Percentiles rank a stretch among this genome's conserved stretches.
These are phyloP conservation scores for Scatophagus argus DNA, from an alignment of 2,113 vertebrate genomes.

Conservation along the genomic window DNA sequence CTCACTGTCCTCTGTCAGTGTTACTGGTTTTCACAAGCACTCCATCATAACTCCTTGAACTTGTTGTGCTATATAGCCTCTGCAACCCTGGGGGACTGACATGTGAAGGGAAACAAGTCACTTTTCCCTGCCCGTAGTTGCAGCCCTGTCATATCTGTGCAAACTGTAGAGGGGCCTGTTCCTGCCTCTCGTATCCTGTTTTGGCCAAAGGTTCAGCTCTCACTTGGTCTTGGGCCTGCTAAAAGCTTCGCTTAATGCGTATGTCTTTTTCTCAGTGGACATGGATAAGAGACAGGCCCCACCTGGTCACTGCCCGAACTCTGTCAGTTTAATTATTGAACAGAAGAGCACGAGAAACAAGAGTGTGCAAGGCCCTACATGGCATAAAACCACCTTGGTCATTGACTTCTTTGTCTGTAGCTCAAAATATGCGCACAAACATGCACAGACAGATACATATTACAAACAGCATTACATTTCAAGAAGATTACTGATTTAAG, in stretches of 20 bases:
- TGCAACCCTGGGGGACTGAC: slow-evolving; percentile 54
- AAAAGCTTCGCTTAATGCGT: slow-evolving; percentile 79
- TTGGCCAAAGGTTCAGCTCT: slow-evolving; percentile 65
- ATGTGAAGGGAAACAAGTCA: slow-evolving; percentile 60
- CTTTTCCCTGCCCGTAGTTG: slow-evolving; percentile 27
- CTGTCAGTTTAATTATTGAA: slow-evolving; percentile 78
- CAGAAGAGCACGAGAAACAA: slow-evolving; percentile 34
- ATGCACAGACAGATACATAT: slow-evolving; percentile 5
- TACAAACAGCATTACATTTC: background rate
- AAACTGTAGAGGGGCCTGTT: slow-evolving; percentile 31
- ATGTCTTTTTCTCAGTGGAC: slow-evolving; percentile 62
- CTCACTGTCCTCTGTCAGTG: slow-evolving; percentile 29
- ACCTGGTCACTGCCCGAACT: slow-evolving; percentile 56
- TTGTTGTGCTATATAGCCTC: slow-evolving; percentile 38
- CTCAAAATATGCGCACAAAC: slow-evolving; percentile 3
- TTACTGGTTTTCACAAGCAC: slow-evolving; percentile 57
- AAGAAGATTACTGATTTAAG: background rate
- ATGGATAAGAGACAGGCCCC: slow-evolving; percentile 50
- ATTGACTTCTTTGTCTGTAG: slow-evolving; percentile 31
- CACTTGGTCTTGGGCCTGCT: slow-evolving; percentile 38
- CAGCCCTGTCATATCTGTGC: slow-evolving; percentile 41
- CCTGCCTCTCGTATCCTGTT: slow-evolving; percentile 48
- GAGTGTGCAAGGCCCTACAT: slow-evolving; percentile 7
- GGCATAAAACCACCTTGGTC: slow-evolving; percentile 2
- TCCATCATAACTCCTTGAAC: slow-evolving; percentile 63